Conservation (phyloP, 2,113 vertebrate species). For the Oreochromis niloticus region DNA sequence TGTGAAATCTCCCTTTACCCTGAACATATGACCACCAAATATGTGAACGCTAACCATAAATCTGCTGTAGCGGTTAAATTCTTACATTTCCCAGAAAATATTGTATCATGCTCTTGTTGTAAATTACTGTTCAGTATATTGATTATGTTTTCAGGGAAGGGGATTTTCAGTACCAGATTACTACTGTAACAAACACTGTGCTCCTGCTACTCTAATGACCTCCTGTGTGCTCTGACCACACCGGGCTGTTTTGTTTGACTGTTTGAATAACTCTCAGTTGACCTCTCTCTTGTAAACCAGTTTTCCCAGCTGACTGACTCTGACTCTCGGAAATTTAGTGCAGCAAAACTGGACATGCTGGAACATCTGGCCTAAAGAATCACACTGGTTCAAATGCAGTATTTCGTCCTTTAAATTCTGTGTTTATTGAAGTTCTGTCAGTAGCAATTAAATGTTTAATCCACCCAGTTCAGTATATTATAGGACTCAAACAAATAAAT, state of each 20-base stretch:
- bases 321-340: neutral
- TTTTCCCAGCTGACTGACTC: neutral
- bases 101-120: neutral
- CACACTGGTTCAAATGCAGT: neutral
- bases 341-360: neutral
- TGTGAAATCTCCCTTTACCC: neutral
- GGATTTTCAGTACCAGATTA: neutral
- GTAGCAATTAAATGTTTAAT: neutral
- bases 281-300: constrained; percentile 1
- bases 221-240: neutral
- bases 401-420: neutral
- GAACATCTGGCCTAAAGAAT: neutral
- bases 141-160: neutral
- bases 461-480: neutral
- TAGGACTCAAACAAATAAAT: neutral
- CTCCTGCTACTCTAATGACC: neutral
- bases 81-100: neutral
- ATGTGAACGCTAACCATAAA: neutral
- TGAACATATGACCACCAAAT: neutral
- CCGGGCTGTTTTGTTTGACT: neutral
- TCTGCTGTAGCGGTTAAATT: neutral
- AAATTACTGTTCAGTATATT: neutral
- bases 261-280: constrained; percentile 10
- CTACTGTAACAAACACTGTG: neutral
- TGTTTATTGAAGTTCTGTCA: neutral